These are phyloP conservation scores for Engystomops pustulosus DNA, from an alignment of 2,113 vertebrate species.

Conservation along the genomic window DNA sequence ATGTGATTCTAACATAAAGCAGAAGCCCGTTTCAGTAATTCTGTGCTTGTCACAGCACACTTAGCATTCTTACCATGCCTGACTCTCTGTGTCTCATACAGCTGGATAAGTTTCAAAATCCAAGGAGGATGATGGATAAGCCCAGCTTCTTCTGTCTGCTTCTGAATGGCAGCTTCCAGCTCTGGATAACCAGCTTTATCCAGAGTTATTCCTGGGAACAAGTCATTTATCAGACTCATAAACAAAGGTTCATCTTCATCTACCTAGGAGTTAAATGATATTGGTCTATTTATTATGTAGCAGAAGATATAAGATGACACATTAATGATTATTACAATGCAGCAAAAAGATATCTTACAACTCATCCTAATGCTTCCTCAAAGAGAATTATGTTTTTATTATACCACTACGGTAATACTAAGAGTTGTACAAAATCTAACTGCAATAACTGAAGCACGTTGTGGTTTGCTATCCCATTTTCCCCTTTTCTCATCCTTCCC, in stretches of 20 bases:
- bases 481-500: too few relatives aligned
- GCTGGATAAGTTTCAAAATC: slow-evolving; percentile 85
- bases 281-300: not conserved
- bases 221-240: slow-evolving; percentile 84
- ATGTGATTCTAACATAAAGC: not conserved
- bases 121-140: slow-evolving; percentile 82
- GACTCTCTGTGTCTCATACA: slow-evolving; percentile 83
- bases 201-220: slow-evolving; percentile 83
- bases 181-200: slow-evolving; percentile 84
- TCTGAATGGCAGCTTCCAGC: slow-evolving; percentile 76
- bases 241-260: slow-evolving; percentile 87
- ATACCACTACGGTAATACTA: too few relatives aligned
- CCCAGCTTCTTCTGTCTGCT: slow-evolving; percentile 75
- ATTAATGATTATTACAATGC: not conserved
- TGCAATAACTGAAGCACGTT: too few relatives aligned
- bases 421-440: too few relatives aligned
- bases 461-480: too few relatives aligned
- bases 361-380: not conserved
- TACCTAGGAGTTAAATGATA: slow-evolving; percentile 70
- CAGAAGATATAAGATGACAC: not conserved
- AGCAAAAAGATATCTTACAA: not conserved
- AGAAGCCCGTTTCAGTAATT: not conserved
- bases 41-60: slow-evolving; percentile 8
- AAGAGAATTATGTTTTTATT: too few relatives aligned
- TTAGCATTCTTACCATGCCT: slow-evolving; percentile 77